Evolutionary conservation across 2,888 invertebrate species (phyloP).

Genomic region (Brachylomia viminalis): DNA sequence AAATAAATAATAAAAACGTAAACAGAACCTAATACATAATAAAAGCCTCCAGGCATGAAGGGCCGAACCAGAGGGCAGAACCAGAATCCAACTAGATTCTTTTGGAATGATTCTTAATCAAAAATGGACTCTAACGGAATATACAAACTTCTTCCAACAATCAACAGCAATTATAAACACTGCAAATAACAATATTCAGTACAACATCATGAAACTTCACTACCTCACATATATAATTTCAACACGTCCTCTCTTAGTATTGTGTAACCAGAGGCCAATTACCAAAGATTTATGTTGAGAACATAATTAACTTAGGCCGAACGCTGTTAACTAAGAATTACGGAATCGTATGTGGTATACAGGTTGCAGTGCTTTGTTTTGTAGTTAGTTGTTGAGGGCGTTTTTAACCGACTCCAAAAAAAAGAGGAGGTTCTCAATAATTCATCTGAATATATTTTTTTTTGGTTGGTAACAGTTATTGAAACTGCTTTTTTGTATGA

Average conservation of each 20-base stretch:
- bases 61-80: too few relatives aligned
- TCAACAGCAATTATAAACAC: constrained; percentile 51
- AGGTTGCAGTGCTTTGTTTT: constrained; percentile 65
- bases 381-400: background rate
- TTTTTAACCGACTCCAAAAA: background rate
- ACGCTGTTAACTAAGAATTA: constrained; percentile 88
- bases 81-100: too few relatives aligned
- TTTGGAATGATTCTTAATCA: too few relatives aligned
- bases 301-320: constrained; percentile 91
- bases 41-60: too few relatives aligned
- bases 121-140: too few relatives aligned
- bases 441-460: too few relatives aligned
- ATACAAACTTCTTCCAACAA: constrained; percentile 16
- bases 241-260: constrained; percentile 89
- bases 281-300: constrained; percentile 90
- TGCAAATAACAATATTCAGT: constrained; percentile 72
- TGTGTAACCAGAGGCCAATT: constrained; percentile 90
- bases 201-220: constrained; percentile 79
- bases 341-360: constrained; percentile 80
- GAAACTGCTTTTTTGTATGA: background rate
- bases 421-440: background rate
- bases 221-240: constrained; percentile 89
- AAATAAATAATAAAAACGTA: too few relatives aligned
- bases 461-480: too few relatives aligned
- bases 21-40: too few relatives aligned